Evolutionary conservation across 35 echinoderm and acorn worm species (phyloP), one percentile per base, ranked within the genome.

Genomic region (Patiria miniata): DNA sequence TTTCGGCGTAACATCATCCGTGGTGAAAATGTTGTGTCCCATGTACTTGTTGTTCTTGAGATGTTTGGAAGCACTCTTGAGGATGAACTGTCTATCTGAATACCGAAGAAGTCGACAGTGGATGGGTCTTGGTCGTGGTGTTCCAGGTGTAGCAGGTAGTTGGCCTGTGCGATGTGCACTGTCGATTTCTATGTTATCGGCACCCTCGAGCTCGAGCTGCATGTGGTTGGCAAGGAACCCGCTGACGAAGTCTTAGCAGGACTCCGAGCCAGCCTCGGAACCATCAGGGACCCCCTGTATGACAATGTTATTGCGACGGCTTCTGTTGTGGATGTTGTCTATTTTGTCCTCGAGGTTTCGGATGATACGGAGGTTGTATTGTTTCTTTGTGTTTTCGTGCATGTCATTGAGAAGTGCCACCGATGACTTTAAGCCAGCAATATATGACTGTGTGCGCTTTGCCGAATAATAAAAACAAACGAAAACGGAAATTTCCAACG

Each of bases 51-150:
- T 60, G 16, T 23, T 59, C n/a, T n/a, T n/a, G n/a, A n/a, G n/a
- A n/a, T n/a, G n/a, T n/a, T n/a, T n/a, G n/a, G n/a, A n/a, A n/a
- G 56, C 56, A 59, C 26, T 59, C 56, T 59, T 59, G 56, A 59
- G 56, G 6, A 59, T 59, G 14, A 21, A 23, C 26, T 8, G 14
- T 59, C 26, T 17, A 59, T 59, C 54, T 15, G 54, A 18, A 22
- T 15, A 57, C n/a, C n/a, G n/a, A n/a, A n/a, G n/a, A n/a, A n/a
- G n/a, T n/a, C n/a, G n/a, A n/a, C n/a, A n/a, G n/a, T 59, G 56
- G 26, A 59, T 59, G 26, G 56, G 56, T 23, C 15, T 17, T 59
- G 56, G 56, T 17, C 56, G 56, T 23, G 17, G 56, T 17, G 56
- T 17, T 17, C 14, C 56, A 23, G 56, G 8, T 9, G 52, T 18